Evolutionary conservation across 1,140 invertebrate species (phyloP), one percentile per base, ranked within the genome.

Genomic region (Drosophila murphyi): DNA sequence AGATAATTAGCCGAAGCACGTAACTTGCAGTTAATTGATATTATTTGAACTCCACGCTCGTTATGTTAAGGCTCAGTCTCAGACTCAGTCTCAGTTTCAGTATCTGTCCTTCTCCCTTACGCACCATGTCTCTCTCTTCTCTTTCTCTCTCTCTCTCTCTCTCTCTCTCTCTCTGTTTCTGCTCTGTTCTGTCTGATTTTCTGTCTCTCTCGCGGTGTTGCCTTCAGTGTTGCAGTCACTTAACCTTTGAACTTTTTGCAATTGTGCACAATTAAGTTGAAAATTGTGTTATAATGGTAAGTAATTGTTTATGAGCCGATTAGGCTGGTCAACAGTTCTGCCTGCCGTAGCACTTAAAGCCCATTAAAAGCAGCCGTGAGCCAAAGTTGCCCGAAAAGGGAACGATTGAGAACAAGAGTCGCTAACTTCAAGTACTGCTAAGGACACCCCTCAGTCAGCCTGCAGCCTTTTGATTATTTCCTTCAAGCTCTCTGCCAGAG

Each of bases 11-110:
- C 83, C 76, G 73, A 88, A 83, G 83, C 83, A 88, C 83, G 83
- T 88, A 88, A 88, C 83, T 88, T 88, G 83, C 83, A 88, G 83
- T 88, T 88, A 88, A 88, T 88, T 88, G 83, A 88, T 88, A 88
- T 88, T 88, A 88, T 88, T 88, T 88, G 83, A 88, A 83, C 83
- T 88, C 57, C n/a, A 64, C 61, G 60, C 73, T 76, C 68, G 52
- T 73, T 73, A 67, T 63, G 59, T 52, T 63, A 69, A 37, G 63
- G 29, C 63, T 34, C 28, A 20, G 20, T 34, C 37, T 20, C 10
- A 56, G 56, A 65, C 70, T 52, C 43, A 1, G 20, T 20, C 1
- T 20, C 20, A 20, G 20, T 20, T 20, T 20, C 20, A 1, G 20
- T 20, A 1, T 20, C 20, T 20, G 20, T 20, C 20, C 20, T 20